phyloP scores from a whole-genome alignment of 2,888 invertebrate genomes.

The Synergus itoensis region DNA sequence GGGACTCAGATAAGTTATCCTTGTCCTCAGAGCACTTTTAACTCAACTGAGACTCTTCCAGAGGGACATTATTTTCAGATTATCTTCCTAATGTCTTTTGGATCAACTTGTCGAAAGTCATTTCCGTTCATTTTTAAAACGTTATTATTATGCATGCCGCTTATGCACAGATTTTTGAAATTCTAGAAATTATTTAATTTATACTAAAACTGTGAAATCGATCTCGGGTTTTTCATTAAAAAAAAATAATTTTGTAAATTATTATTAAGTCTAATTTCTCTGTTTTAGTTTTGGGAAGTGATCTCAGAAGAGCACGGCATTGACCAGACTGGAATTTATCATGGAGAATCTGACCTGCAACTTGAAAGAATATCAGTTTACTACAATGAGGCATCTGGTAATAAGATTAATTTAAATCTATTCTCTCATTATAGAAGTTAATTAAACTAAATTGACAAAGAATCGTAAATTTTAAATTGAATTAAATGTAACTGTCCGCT shows the following conservation, averaged over 20 bases:
- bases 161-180: too few species aligned
- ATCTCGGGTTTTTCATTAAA: background rate
- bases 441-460: background rate
- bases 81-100: slow-evolving; percentile 47
- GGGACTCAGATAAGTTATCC: slow-evolving; percentile 21
- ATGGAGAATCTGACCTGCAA: slow-evolving; percentile 83
- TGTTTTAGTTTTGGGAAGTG: slow-evolving; percentile 93
- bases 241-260: slow-evolving; percentile 7
- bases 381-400: slow-evolving; percentile 82
- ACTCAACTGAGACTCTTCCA: background rate
- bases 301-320: slow-evolving; percentile 94
- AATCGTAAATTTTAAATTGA: background rate
- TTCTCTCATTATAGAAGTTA: background rate
- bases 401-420: slow-evolving; percentile 47
- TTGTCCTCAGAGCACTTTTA: slow-evolving; percentile 13
- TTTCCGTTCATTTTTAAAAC: slow-evolving; percentile 42
- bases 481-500: background rate
- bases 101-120: slow-evolving; percentile 41
- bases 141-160: too few species aligned
- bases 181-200: slow-evolving; percentile 11
- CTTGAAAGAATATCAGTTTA: slow-evolving; percentile 84
- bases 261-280: slow-evolving; percentile 44
- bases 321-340: slow-evolving; percentile 82
- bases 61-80: slow-evolving; percentile 32
- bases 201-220: background rate